These are phyloP conservation scores for Clarias fuscus DNA, from an alignment of 2,797 vertebrate genomes.

Conservation along the genomic window DNA sequence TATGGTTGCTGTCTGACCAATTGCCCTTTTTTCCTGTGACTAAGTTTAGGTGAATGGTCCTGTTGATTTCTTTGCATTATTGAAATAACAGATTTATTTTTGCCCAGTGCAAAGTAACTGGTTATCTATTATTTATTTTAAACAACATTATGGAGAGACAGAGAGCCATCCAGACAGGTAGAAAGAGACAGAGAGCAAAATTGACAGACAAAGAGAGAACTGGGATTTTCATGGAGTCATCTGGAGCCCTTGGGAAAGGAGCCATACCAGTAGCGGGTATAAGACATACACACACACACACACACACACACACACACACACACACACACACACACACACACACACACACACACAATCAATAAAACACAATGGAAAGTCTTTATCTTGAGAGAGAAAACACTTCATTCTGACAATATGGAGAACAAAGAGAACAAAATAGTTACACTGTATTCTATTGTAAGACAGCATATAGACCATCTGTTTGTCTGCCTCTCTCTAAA, in stretches of 20 bases:
- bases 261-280: constrained; percentile 61
- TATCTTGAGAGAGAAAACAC: constrained; percentile 59
- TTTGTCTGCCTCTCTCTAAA: not conserved
- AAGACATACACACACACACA: constrained; percentile 37
- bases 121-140: not conserved
- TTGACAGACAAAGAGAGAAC: constrained; percentile 3
- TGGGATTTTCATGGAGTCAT: constrained; percentile 70
- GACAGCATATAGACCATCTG: constrained; percentile 1
- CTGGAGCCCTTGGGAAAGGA: constrained; percentile 70
- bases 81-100: too few relatives aligned
- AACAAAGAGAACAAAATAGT: constrained; percentile 47
- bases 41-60: too few relatives aligned
- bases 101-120: too few relatives aligned
- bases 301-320: too few relatives aligned
- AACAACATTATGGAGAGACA: not conserved
- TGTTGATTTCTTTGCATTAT: too few relatives aligned
- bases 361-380: constrained; percentile 64
- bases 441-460: constrained; percentile 4
- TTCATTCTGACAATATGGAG: constrained; percentile 46
- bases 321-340: constrained; percentile 4
- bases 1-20: too few relatives aligned
- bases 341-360: not conserved
- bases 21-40: too few relatives aligned
- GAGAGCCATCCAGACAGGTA: constrained; percentile 20
- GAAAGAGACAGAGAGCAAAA: constrained; percentile 37